phyloP scores from a whole-genome alignment of 2,797 vertebrate species.

The Chiropotes sagulatus region DNA sequence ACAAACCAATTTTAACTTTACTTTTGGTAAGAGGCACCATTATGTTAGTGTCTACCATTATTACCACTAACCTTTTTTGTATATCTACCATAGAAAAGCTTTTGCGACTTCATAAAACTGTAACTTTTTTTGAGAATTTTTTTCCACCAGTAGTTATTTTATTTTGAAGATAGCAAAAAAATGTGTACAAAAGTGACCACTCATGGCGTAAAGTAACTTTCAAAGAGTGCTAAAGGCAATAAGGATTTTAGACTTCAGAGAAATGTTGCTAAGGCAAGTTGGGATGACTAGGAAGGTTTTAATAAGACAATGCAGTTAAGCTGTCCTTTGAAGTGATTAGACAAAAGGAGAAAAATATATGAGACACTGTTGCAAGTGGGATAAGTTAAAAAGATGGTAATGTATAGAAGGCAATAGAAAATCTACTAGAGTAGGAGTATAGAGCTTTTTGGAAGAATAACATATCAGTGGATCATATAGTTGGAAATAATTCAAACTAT shows the following conservation, averaged over 20 bases:
- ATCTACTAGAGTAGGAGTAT: background rate
- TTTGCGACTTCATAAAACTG: background rate
- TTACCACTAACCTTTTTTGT: background rate
- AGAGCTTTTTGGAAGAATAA: background rate
- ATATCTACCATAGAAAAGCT: background rate
- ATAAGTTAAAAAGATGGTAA: background rate
- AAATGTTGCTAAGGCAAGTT: background rate
- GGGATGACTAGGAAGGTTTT: background rate
- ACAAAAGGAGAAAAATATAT: background rate
- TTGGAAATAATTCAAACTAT: background rate
- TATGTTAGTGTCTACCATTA: background rate
- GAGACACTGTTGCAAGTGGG: background rate
- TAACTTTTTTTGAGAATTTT: background rate
- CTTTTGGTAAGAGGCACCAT: background rate
- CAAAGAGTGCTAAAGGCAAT: background rate
- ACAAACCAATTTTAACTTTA: background rate
- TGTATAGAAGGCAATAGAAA: background rate
- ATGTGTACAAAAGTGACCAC: background rate
- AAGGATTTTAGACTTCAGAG: background rate
- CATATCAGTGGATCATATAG: background rate
- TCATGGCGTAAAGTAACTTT: background rate
- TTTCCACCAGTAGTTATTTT: background rate
- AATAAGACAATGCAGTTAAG: background rate
- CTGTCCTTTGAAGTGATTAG: background rate
- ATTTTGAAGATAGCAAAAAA: background rate